Conservation (phyloP, 2,888 invertebrate genomes). For the Nycteola revayana region DNA sequence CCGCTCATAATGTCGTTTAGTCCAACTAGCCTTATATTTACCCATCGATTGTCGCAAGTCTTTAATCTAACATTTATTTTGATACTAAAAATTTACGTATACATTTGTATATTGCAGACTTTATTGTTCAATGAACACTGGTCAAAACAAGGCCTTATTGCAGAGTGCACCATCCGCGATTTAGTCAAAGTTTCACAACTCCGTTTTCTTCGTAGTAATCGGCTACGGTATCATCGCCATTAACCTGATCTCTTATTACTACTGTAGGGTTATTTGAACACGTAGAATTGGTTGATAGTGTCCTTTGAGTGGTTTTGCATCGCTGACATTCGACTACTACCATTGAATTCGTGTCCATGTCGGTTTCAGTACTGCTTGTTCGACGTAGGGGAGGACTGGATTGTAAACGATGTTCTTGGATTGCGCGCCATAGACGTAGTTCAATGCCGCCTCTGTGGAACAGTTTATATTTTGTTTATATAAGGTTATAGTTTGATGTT, state of each 20-base stretch:
- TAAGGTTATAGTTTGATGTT: too few species aligned
- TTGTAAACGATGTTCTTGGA: conserved; percentile 82
- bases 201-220: conserved; percentile 61
- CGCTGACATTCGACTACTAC: conserved; percentile 71
- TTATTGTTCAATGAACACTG: neutral
- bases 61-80: too few species aligned
- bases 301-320: conserved; percentile 51
- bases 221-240: conserved; percentile 52
- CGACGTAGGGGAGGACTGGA: conserved; percentile 49
- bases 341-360: conserved; percentile 71
- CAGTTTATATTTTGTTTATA: too few species aligned
- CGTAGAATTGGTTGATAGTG: conserved; percentile 40
- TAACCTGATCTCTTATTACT: conserved; percentile 59
- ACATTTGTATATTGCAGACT: too few species aligned
- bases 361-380: conserved; percentile 69
- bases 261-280: conserved; percentile 64
- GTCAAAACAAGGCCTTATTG: conserved; percentile 47
- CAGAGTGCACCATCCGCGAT: conserved; percentile 79
- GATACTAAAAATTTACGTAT: too few species aligned
- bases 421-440: conserved; percentile 92
- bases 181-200: conserved; percentile 68
- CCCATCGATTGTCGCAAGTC: too few species aligned
- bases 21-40: too few species aligned
- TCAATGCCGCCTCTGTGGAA: conserved; percentile 90
- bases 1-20: too few species aligned